Conservation (phyloP, 2,113 vertebrate genomes). For the Malaclemys terrapin region DNA sequence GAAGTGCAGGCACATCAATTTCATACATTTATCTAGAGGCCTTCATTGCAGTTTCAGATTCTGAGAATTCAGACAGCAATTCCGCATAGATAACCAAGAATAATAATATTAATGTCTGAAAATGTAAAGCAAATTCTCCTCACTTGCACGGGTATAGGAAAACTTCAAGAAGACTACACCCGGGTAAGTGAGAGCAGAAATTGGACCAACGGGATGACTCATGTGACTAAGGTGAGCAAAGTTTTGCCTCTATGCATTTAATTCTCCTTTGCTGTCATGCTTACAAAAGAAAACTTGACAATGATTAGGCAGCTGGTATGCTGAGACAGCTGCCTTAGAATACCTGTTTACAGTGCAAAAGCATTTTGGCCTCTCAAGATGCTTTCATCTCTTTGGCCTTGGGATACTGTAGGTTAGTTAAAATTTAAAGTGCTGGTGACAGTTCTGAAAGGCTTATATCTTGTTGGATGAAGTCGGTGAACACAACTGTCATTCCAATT, state of each 20-base stretch:
- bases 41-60: background rate
- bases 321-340: background rate
- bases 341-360: background rate
- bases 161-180: background rate
- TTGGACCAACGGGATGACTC: background rate
- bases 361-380: slow-evolving; percentile 26
- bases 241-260: background rate
- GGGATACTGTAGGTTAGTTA: slow-evolving; percentile 6
- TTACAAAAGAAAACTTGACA: background rate
- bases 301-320: accelerated
- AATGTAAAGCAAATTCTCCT: background rate
- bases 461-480: background rate
- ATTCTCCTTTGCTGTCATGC: background rate
- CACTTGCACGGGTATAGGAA: background rate
- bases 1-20: background rate
- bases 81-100: background rate
- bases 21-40: background rate
- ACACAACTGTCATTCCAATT: slow-evolving; percentile 10
- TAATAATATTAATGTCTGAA: background rate
- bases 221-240: background rate
- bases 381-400: slow-evolving; percentile 16
- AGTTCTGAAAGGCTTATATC: slow-evolving; percentile 40
- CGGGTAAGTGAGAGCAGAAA: background rate
- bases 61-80: background rate
- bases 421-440: slow-evolving; percentile 25